Base-by-base conservation (phyloP, 2,888 invertebrate species). In the Tetanocera ferruginea region DNA sequence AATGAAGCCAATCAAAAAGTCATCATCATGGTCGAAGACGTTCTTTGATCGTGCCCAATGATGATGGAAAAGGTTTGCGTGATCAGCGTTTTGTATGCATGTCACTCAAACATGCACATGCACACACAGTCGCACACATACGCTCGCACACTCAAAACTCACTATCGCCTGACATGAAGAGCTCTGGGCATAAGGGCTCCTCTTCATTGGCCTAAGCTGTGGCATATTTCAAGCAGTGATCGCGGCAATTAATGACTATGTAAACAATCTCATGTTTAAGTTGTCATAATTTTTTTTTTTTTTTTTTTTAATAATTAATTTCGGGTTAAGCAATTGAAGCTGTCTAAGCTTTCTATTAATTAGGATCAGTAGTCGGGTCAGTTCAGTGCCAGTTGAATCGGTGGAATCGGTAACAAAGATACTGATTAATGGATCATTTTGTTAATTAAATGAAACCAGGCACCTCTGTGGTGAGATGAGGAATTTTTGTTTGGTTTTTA, bases 1-100 rank as follows among this genome's bases (percentile, higher is more conserved):
- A 67, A 78, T 77, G 70, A 73, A 79, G 78, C 79, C 79, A 80
- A 82, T 82, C 81, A 79, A 83, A 80, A 77, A 81, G 81, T 78
- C 80, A 82, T 83, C 80, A 83, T 82, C 82, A 79, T 80, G 57
- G 19, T 60, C 66, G n/a, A 43, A 43, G 43, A 43, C 43, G 11
- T 9, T 43, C 43, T 55, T 55, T 55, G 55, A 55, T 67, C 76
- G 25, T 52, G 34, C 28, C 57, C 28, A 28, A 28, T 28, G 57
- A 60, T 31, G 28, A 31, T 31, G 31, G 31, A 31, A 34, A 64
- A 64, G 64, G 64, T 64, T 64, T 64, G 64, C 64, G 64, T 64
- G 64, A 31, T 64, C 64, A 14, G 25, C 64, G 64, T 64, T 64
- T 64, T 64, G 64, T 64, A 64, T n/a, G 43, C 43, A 64, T 31